phyloP scores from a whole-genome alignment of 1,140 invertebrate species.

The Heliconius hermathena region DNA sequence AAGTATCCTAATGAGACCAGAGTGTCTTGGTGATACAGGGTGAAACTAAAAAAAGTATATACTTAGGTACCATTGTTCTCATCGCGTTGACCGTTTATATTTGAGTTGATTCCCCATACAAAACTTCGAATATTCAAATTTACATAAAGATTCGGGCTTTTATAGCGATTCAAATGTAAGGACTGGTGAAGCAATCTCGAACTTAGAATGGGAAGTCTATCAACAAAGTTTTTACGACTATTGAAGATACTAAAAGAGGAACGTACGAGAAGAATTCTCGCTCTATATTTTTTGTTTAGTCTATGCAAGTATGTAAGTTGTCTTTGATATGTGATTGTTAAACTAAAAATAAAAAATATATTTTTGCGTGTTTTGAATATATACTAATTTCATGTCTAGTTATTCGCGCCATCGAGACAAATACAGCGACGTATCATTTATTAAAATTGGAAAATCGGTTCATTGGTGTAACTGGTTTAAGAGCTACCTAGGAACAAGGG shows the following conservation, averaged over 20 bases:
- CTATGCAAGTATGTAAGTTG: too few species aligned
- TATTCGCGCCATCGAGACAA: too few species aligned
- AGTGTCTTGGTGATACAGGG: not conserved
- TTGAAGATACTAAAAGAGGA: constrained; percentile 22
- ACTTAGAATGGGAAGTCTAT: constrained; percentile 29
- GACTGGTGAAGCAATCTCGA: constrained; percentile 31
- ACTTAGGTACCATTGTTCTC: constrained; percentile 5
- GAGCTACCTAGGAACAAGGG: too few species aligned
- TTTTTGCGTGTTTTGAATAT: too few species aligned
- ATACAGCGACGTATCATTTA: too few species aligned
- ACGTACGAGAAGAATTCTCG: not conserved
- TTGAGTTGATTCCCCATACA: constrained; percentile 22
- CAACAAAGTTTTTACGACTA: constrained; percentile 33
- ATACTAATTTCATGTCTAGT: too few species aligned
- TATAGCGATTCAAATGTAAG: constrained; percentile 31
- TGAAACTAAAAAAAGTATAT: not conserved
- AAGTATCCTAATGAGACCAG: not conserved
- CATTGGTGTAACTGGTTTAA: too few species aligned
- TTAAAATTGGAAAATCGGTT: too few species aligned
- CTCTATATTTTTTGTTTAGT: not conserved
- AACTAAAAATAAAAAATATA: too few species aligned
- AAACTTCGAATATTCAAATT: constrained; percentile 26
- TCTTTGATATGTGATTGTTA: too few species aligned
- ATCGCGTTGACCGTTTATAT: constrained; percentile 24
- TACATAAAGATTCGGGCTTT: constrained; percentile 28